These are phyloP conservation scores for Polymixis lichenea DNA, from an alignment of 2,888 invertebrate species.

Conservation along the genomic window DNA sequence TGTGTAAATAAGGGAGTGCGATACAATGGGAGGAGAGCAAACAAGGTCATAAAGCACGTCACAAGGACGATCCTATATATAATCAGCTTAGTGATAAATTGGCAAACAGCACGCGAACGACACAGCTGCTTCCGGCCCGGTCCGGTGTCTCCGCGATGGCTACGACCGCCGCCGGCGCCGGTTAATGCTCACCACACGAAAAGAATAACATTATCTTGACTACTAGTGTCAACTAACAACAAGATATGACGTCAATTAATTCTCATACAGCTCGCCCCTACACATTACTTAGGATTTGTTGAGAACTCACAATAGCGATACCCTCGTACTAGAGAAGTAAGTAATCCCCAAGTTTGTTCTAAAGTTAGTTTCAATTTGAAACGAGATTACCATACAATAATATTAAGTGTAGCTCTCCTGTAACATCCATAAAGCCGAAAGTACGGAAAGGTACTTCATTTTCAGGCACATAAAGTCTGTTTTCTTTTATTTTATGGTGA, in stretches of 20 bases:
- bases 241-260: constrained; percentile 37
- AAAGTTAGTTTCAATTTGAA: constrained; percentile 67
- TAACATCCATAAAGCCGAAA: constrained; percentile 37
- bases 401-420: constrained; percentile 55
- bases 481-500: constrained; percentile 67
- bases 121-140: constrained; percentile 86
- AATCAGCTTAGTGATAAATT: constrained; percentile 91
- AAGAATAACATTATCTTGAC: constrained; percentile 57
- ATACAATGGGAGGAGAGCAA: constrained; percentile 84
- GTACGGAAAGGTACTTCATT: constrained; percentile 61
- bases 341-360: constrained; percentile 61
- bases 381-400: constrained; percentile 65
- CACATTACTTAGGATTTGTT: constrained; percentile 49
- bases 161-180: constrained; percentile 42
- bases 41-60: constrained; percentile 89
- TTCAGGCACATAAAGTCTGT: constrained; percentile 59
- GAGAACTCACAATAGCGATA: constrained; percentile 52
- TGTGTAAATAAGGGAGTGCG: constrained; percentile 85
- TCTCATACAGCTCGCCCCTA: constrained; percentile 35
- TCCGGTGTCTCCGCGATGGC: constrained; percentile 54
- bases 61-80: constrained; percentile 88
- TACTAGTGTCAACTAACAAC: constrained; percentile 37
- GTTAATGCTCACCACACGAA: constrained; percentile 55
- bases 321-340: constrained; percentile 53
- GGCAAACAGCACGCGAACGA: constrained; percentile 89